Evolutionary conservation across 1,140 invertebrate species (phyloP), one percentile per base, ranked within the genome.

Genomic region (Papilio xuthus): DNA sequence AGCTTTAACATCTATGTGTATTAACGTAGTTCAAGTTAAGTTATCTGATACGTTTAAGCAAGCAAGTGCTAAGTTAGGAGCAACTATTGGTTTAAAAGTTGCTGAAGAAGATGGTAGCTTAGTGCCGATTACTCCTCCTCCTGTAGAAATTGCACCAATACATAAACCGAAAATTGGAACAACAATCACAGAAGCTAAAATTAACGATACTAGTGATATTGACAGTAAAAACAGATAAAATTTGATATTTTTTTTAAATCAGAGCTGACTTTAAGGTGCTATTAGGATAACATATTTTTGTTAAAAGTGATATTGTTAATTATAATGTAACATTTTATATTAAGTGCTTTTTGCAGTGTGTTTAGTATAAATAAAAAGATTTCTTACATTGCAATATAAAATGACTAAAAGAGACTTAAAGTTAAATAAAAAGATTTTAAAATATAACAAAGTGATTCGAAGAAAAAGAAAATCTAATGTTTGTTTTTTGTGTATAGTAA

Each of bases 1-100:
- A 73, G 97, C 99, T 0, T 94, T 99, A 10, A 99, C 98, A 44
- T 98, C 98, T 83, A 99, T 99, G 97, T 99, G 98, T 93, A 99
- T 99, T 88, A 99, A 99, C 88, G 97, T 99, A 37, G 98, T 99
- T 60, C 98, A 99, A 94, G 97, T 97, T 81, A 96, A 96, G 90
- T 88, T 98, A 12, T 97, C 97, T 20, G 96, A 97, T 89, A 97
- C 97, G 1, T 98, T 98, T 86, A 96, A 96, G 85, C 96, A 97
- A 82, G 97, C 98, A 1, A 98, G 97, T 86, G 96, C 96, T 37
- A 98, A 98, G 87, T 96, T 98, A 44, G 97, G 97, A 4, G 96
- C 97, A n/a, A 97, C 97, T 23, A 97, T 98, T 76, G 97, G 97
- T 44, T 93, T 98, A 26, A 95, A 96, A 79, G 94, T 97, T 4